Percentiles rank a stretch among this genome's conserved stretches.
phyloP scores from a whole-genome alignment of 1,140 invertebrate species.

The Brachionus plicatilis region DNA sequence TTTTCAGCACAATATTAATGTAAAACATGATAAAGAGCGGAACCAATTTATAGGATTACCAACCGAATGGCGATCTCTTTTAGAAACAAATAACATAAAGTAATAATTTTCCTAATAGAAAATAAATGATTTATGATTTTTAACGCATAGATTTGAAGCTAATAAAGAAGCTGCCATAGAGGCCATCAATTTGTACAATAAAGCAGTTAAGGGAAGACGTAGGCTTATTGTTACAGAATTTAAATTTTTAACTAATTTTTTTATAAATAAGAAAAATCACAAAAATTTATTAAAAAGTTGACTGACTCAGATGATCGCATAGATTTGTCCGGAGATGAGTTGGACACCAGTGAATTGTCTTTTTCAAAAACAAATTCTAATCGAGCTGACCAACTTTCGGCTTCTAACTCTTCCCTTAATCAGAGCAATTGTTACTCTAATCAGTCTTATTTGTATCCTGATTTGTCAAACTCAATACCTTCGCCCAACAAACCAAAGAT shows the following conservation, averaged over 20 bases:
- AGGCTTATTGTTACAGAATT: not conserved
- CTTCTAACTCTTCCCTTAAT: not conserved
- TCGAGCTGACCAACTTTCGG: not conserved
- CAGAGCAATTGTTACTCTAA: not conserved
- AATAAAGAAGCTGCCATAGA: conserved; percentile 25
- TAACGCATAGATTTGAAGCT: not conserved
- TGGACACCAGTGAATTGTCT: not conserved
- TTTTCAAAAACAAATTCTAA: not conserved
- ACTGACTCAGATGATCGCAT: conserved; percentile 31
- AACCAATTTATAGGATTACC: conserved; percentile 24
- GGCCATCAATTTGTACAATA: conserved; percentile 32
- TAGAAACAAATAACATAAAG: conserved; percentile 33
- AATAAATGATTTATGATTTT: not conserved
- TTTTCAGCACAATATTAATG: conserved; percentile 39
- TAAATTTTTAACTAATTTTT: not conserved
- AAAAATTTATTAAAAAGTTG: conserved; percentile 32
- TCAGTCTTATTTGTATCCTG: not conserved
- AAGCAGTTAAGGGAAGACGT: conserved; percentile 30
- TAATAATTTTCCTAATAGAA: not conserved
- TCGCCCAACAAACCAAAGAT: not conserved
- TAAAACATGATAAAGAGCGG: conserved; percentile 34
- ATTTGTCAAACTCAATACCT: not conserved
- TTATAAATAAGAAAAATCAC: conserved; percentile 25
- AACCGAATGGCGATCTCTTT: conserved; percentile 5
- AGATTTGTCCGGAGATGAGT: conserved; percentile 27